Percentiles rank a stretch among this genome's conserved stretches.
Conservation (phyloP, 2,797 vertebrate species). For the Anolis apletophallus region DNA sequence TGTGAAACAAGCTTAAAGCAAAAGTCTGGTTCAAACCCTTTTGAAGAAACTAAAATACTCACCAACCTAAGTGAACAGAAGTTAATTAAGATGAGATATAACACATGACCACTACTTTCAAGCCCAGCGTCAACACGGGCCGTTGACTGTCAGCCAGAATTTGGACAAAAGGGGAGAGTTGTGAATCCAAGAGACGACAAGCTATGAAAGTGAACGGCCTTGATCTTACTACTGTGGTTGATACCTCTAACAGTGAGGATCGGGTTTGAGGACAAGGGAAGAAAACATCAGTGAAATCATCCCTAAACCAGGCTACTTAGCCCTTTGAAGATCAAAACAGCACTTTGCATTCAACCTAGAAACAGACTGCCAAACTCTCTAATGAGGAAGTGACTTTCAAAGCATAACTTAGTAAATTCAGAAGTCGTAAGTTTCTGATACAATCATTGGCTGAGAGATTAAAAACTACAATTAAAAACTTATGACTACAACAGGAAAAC, state of each 20-base stretch:
- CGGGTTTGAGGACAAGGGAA: background rate
- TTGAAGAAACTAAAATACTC: background rate
- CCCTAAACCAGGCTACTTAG: background rate
- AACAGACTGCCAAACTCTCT: background rate
- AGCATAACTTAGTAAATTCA: background rate
- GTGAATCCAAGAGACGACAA: background rate
- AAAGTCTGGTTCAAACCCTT: background rate
- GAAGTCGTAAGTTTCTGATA: background rate
- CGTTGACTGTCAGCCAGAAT: background rate
- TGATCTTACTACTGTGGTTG: background rate
- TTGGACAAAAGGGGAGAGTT: background rate
- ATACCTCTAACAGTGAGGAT: background rate
- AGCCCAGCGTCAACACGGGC: too few species aligned
- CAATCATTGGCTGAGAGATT: background rate
- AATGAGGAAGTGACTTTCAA: background rate
- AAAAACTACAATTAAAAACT: background rate
- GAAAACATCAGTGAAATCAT: background rate
- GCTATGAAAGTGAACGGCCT: background rate
- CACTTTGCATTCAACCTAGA: background rate
- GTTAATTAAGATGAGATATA: background rate
- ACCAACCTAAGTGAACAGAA: background rate
- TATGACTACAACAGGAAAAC: background rate
- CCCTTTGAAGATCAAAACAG: background rate
- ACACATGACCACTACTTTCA: too few species aligned
- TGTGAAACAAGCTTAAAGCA: background rate